Evolutionary conservation across 2,797 vertebrate species (phyloP), one percentile per base, ranked within the genome.

Genomic region (Danio choprae): DNA sequence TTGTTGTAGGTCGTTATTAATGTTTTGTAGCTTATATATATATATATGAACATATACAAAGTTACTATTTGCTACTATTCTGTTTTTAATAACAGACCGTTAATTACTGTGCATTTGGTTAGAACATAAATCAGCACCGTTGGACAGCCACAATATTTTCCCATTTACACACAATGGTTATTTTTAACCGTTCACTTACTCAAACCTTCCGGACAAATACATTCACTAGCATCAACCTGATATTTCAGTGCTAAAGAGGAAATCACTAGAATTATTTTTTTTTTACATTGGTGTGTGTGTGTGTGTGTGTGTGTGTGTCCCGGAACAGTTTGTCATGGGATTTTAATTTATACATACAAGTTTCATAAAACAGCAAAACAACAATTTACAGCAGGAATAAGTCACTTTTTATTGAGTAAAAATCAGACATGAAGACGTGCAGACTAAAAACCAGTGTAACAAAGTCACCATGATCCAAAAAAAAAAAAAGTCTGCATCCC

Each of bases 401-500:
- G 55, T 83, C 63, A 77, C 91, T 94, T 98, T 97, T 98, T 97
- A 95, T 87, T 91, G 92, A 95, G 96, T 97, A 97, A 97, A 98
- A 98, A 97, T 95, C 92, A 85, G 87, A 96, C 94, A 88, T 94
- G 91, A 91, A 95, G 93, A 97, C 95, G 93, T 98, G 97, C 96
- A 97, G 97, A 98, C 96, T 96, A 95, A 97, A 97, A 94, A 97
- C 95, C 96, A 97, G 96, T 98, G 96, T 96, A 96, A 96, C 95
- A 96, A 97, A 96, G 90, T 93, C 91, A 94, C 91, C 94, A 95
- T 93, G 91, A 95, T 92, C 84, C 88, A 95, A 95, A 96, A 95
- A 93, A 92, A 94, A 92, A 94, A 95, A 95, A 95, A 90, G 94
- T 97, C 96, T 96, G 96, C 95, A 95, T 90, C 90, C 90, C 90